Evolutionary conservation across 2,888 invertebrate species (phyloP), one percentile per base, ranked within the genome.

Genomic region (Amaurobius ferox): DNA sequence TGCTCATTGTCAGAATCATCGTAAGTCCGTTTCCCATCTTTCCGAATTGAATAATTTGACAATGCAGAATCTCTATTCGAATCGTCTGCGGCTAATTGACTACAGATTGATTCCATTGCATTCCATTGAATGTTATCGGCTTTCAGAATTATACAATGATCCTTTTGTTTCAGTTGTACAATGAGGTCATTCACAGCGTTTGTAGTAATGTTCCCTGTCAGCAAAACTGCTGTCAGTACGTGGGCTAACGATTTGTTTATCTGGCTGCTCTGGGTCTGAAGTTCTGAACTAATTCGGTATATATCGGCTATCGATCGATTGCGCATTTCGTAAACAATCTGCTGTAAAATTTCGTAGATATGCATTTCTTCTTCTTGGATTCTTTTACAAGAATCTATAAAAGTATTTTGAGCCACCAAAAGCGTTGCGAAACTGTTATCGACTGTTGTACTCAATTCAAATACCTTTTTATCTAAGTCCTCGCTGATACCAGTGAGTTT

Each of bases 341-440:
- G 94, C 88, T 94, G 94, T 73, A 95, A 91, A 35, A 94, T 93
- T 81, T 93, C 92, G 28, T 94, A 93, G 35, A 95, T 93, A 89
- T 94, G 93, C 0, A 94, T 93, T 89, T 94, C 94, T 89, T 94
- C 94, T 89, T 93, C 93, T 90, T 94, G 94, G 62, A 94, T 93
- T 32, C 94, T 91, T 89, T 94, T 93, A 90, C 94, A 95, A 23
- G 94, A 94, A 90, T 94, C 94, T 68, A 94, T 92, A 90, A 94
- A 94, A 74, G 93, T 92, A 89, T 94, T 94, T 90, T 95, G 94
- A 3, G 93, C 93, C 32, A 93, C 92, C 79, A 94, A 90, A 26
- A 94, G 92, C 90, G 93, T 87, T 0, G 88, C 89, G 48, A 89
- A 89, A 40, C 89, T 89, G 39, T 80, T 76, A 48, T 89, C 89